Evolutionary conservation across 2,113 vertebrate species (phyloP), one percentile per base, ranked within the genome.

Genomic region (Lycaon pictus): DNA sequence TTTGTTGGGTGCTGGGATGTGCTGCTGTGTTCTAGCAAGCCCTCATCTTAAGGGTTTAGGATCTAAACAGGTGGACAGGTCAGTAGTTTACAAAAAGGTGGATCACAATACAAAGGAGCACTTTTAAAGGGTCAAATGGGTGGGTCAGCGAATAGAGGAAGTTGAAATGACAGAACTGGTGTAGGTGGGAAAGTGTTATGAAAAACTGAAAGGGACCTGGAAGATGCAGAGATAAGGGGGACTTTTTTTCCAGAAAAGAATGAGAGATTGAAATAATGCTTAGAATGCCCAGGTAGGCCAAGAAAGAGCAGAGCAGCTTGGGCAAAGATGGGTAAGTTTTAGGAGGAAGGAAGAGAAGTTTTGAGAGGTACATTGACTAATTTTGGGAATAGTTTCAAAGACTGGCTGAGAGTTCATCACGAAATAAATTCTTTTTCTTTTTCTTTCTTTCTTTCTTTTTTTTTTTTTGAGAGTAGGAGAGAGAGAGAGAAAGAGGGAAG

Each of bases 301-400:
- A 35, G 69, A 22, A 87, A 29, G 32, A 77, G 11, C 55, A 87
- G 60, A 74, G 37, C 48, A 84, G 53, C 76, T 74, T 95, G 51
- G 76, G 13, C 56, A 87, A 87, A 80, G 51, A 79, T 15, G 27
- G 37, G 4, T 22, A 77, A 32, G 11, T 87, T 95, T 90, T 94
- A 90, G 62, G 48, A 95, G 22, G n/a, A 93, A 93, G 51, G 77
- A 27, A 92, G 86, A 92, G 69, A 85, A 90, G 11, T 89, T 72
- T 81, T 89, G 62, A 95, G 67, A 35, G 92, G 51, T 85, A 58
- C 22, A 77, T 55, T 65, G 95, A 27, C 55, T 63, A 60, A 67
- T 53, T 88, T 91, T 76, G 76, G 62, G 43, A 43, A 51, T 7
- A 60, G 0, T 91, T 80, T 91, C 81, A 67, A 25, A 32, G 55